These are phyloP conservation scores for Rhagium mordax DNA, from an alignment of 2,888 invertebrate species.

Conservation along the genomic window DNA sequence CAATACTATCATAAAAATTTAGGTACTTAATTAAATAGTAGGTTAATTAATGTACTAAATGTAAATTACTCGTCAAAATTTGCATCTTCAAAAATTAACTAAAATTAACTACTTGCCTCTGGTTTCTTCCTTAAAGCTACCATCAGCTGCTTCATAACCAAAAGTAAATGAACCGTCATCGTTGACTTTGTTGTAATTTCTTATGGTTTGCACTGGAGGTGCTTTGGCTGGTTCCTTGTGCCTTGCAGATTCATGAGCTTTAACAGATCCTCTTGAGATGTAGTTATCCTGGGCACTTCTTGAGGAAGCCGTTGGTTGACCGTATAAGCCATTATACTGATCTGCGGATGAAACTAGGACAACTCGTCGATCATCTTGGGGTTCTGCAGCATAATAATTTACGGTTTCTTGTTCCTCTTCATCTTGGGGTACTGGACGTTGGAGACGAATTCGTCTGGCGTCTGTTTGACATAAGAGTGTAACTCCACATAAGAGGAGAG, in stretches of 20 bases:
- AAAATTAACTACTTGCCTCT: slow-evolving; percentile 75
- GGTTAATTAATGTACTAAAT: background rate
- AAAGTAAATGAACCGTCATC: slow-evolving; percentile 90
- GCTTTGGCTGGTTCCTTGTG: slow-evolving; percentile 76
- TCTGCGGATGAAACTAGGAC: slow-evolving; percentile 63
- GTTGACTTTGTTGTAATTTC: slow-evolving; percentile 87
- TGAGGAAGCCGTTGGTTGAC: slow-evolving; percentile 67
- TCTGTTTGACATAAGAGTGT: slow-evolving; percentile 60
- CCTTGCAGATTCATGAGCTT: slow-evolving; percentile 65
- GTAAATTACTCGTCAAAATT: background rate
- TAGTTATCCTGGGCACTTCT: slow-evolving; percentile 64
- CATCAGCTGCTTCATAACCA: slow-evolving; percentile 89
- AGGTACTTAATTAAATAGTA: no score
- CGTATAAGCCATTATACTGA: slow-evolving; percentile 70
- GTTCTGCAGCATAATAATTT: slow-evolving; percentile 69
- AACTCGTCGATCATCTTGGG: slow-evolving; percentile 65
- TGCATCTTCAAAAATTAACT: no score
- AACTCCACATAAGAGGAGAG: slow-evolving; percentile 59
- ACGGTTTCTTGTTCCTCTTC: slow-evolving; percentile 69
- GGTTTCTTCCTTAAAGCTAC: slow-evolving; percentile 90
- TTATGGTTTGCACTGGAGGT: slow-evolving; percentile 86
- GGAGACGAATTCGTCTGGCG: slow-evolving; percentile 71
- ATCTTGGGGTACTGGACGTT: slow-evolving; percentile 66
- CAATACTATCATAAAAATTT: no score
- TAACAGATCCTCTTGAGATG: slow-evolving; percentile 60